Evolutionary conservation across 2,113 vertebrate species (phyloP).

Genomic region (Columbina picui): DNA sequence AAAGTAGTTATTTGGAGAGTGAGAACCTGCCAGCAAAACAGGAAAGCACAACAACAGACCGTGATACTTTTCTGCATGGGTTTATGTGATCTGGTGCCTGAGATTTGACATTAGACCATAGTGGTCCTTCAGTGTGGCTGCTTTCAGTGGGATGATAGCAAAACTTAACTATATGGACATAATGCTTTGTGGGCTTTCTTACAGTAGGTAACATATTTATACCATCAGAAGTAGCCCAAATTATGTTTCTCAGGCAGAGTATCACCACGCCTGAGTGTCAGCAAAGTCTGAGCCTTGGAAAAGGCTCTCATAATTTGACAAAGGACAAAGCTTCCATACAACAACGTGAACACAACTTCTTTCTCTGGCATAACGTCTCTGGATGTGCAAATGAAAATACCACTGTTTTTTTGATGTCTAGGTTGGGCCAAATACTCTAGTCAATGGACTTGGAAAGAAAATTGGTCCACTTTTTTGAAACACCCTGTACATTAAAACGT

Average conservation of each 20-base stretch:
- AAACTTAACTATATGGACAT: not conserved
- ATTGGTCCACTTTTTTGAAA: not conserved
- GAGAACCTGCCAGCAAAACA: not conserved
- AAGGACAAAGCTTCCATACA: not conserved
- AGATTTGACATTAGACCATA: not conserved
- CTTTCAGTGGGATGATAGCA: not conserved
- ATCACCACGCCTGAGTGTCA: not conserved
- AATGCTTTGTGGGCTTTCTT: not conserved
- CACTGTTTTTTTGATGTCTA: not conserved
- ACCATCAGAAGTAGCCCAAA: not conserved
- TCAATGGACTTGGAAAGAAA: not conserved
- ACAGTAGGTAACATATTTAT: not conserved
- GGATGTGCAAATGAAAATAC: not conserved
- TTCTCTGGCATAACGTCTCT: not conserved
- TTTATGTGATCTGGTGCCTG: not conserved
- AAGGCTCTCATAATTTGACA: not conserved
- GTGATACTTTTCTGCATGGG: not conserved
- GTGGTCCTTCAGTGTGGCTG: not conserved
- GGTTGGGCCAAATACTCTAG: not conserved
- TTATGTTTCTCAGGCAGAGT: not conserved
- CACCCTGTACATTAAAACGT: not conserved
- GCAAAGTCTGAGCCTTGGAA: not conserved
- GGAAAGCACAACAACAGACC: not conserved
- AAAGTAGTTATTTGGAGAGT: not conserved
- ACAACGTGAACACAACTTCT: not conserved